A percentile compares a stretch with the other conserved stretches of the same genome.
These are phyloP conservation scores for Aproaerema taeniolella DNA, from an alignment of 2,888 invertebrate species.

Conservation along the genomic window DNA sequence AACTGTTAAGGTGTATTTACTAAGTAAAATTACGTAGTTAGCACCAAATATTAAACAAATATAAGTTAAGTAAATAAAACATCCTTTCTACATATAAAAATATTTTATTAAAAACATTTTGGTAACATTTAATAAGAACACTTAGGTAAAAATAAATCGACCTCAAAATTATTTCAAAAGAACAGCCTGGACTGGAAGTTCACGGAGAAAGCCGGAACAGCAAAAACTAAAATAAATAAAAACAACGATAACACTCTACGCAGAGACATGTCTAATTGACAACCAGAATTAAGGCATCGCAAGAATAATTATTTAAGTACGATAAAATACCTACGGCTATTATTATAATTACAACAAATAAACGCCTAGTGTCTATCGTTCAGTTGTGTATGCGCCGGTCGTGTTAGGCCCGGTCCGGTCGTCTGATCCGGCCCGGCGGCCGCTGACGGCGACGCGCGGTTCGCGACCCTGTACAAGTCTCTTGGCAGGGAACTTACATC, in stretches of 20 bases:
- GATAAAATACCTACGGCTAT: constrained; percentile 77
- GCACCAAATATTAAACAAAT: too few relatives aligned
- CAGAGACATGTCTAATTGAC: constrained; percentile 78
- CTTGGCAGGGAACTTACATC: constrained; percentile 59
- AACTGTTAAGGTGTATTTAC: too few relatives aligned
- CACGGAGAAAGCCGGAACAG: constrained; percentile 77
- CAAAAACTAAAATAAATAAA: constrained; percentile 71
- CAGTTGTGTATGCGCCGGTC: constrained; percentile 36
- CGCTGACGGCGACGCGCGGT: constrained; percentile 26
- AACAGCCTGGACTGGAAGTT: constrained; percentile 79
- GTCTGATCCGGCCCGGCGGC: constrained; percentile 16
- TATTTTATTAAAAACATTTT: constrained; percentile 80
- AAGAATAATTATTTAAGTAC: constrained; percentile 79
- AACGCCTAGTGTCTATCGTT: constrained; percentile 65
- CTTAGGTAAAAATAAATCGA: constrained; percentile 80
- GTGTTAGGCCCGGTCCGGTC: constrained; percentile 20
- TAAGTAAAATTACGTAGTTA: too few relatives aligned
- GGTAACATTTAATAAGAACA: constrained; percentile 80
- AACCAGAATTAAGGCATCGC: constrained; percentile 79
- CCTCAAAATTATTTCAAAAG: constrained; percentile 78
- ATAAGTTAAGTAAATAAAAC: too few relatives aligned
- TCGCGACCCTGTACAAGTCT: constrained; percentile 34
- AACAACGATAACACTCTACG: constrained; percentile 76
- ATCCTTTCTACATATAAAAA: constrained; percentile 73
- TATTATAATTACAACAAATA: constrained; percentile 77